A percentile compares a stretch with the other conserved stretches of the same genome.
phyloP scores from a whole-genome alignment of 2,888 invertebrate species.

The Eupithecia tripunctaria region DNA sequence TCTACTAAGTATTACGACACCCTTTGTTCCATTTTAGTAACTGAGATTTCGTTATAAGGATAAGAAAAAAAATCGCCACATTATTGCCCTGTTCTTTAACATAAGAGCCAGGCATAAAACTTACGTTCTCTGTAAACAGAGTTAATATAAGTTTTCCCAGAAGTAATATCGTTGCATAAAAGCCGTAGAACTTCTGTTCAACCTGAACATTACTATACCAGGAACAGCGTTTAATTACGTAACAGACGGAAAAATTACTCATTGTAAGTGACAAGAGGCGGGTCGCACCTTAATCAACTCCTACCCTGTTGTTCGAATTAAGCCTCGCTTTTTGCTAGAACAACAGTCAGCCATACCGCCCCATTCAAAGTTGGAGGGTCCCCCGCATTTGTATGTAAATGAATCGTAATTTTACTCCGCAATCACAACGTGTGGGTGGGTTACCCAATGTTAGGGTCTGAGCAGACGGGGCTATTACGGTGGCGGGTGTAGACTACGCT shows the following conservation, averaged over 20 bases:
- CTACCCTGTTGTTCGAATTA: slow-evolving; percentile 72
- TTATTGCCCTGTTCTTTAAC: background rate
- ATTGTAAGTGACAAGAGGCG: slow-evolving; percentile 66
- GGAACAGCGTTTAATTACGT: slow-evolving; percentile 8
- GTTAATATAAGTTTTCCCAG: background rate
- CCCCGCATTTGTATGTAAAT: slow-evolving; percentile 80
- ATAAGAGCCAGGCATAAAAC: background rate
- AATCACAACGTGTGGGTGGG: slow-evolving; percentile 67
- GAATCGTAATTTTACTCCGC: slow-evolving; percentile 74
- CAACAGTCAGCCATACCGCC: slow-evolving; percentile 68
- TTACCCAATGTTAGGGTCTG: slow-evolving; percentile 15
- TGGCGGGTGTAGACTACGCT: background rate
- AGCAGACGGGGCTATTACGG: background rate
- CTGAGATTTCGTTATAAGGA: background rate
- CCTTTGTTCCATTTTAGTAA: background rate
- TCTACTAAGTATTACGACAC: too few relatives aligned
- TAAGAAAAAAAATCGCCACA: background rate
- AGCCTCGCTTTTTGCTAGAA: slow-evolving; percentile 77
- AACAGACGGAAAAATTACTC: slow-evolving; percentile 56
- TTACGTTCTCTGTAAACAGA: background rate
- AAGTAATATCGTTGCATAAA: background rate
- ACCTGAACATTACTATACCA: slow-evolving; percentile 1
- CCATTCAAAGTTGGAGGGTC: slow-evolving; percentile 77
- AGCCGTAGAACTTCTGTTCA: background rate
- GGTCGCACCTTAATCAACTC: slow-evolving; percentile 68